Evolutionary conservation across 2,797 vertebrate genomes (phyloP), one percentile per base, ranked within the genome.

Genomic region (Morelia viridis): DNA sequence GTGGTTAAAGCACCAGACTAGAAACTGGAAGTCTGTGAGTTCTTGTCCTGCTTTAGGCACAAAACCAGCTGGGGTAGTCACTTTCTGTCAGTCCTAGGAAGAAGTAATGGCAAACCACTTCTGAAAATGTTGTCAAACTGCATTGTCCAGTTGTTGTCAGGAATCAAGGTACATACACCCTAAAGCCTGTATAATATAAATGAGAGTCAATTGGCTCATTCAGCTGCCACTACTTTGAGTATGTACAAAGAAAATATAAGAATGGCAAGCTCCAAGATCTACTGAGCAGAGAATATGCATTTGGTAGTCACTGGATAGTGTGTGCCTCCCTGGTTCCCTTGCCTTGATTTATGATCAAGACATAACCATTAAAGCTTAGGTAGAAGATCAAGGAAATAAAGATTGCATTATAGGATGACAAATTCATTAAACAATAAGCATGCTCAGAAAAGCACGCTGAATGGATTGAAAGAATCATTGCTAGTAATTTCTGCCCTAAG

Each of bases 351-450:
- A 76, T 76, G 71, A 76, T 22, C 19, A 76, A 76, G 8, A 22
- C 35, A 22, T 41, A 76, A 10, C 71, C 35, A 76, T 76, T 46
- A 76, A 76, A 76, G 56, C 17, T 58, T 11, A 86, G 19, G 3
- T 86, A 86, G n/a, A 86, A 35, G 85, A 86, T 86, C 85, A 86
- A 86, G 56, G 56, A 60, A 86, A 10, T 35, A 86, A 22, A 86
- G 57, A 35, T 58, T 86, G 85, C 56, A 31, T 86, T 56, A 35
- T 60, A 31, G n/a, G 24, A 17, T 35, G 50, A n/a, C n/a, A 86
- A 57, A 28, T 86, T 35, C 56, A 58, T 58, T 57, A 57, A 58
- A 15, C 19, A 31, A 85, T 86, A 17, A 57, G 61, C 61, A n/a
- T 88, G 61, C 26, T 88, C 87, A 65, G 41, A 88, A 64, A 62